Percentiles rank a stretch among this genome's conserved stretches.
These are phyloP conservation scores for Acrobasis repandana DNA, from an alignment of 2,888 invertebrate species.

Conservation along the genomic window DNA sequence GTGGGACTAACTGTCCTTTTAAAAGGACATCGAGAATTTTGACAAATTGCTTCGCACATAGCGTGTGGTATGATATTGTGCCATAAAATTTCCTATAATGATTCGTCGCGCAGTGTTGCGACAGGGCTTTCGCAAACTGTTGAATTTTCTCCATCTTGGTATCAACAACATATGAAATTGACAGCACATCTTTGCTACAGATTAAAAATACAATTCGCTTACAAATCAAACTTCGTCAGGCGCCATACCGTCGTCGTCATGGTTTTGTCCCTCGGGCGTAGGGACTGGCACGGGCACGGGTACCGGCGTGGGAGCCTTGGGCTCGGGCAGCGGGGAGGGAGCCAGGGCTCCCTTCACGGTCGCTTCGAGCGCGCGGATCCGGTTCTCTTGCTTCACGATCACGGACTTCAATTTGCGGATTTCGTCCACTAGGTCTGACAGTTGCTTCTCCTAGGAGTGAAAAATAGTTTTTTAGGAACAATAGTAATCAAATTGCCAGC, in stretches of 20 bases:
- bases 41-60: no score
- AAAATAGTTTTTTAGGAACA: neutral
- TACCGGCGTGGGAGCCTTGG: constrained; percentile 42
- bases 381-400: constrained; percentile 96
- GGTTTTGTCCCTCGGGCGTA: constrained; percentile 50
- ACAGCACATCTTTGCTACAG: neutral
- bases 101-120: no score
- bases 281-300: constrained; percentile 52
- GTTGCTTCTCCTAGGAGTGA: constrained; percentile 84
- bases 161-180: neutral
- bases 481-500: no score
- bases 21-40: no score
- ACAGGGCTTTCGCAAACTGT: no score
- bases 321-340: constrained; percentile 49
- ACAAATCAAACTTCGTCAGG: constrained; percentile 83
- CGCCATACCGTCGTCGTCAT: constrained; percentile 70
- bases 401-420: constrained; percentile 96
- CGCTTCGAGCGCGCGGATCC: constrained; percentile 90
- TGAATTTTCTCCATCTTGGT: neutral
- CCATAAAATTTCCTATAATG: no score
- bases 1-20: no score
- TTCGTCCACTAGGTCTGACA: constrained; percentile 94
- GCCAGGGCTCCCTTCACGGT: constrained; percentile 53
- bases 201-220: constrained; percentile 17
- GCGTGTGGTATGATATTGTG: no score